Percentiles rank a stretch among this genome's conserved stretches.
phyloP scores from a whole-genome alignment of 2,888 invertebrate species.

The Drosophila emarginata region DNA sequence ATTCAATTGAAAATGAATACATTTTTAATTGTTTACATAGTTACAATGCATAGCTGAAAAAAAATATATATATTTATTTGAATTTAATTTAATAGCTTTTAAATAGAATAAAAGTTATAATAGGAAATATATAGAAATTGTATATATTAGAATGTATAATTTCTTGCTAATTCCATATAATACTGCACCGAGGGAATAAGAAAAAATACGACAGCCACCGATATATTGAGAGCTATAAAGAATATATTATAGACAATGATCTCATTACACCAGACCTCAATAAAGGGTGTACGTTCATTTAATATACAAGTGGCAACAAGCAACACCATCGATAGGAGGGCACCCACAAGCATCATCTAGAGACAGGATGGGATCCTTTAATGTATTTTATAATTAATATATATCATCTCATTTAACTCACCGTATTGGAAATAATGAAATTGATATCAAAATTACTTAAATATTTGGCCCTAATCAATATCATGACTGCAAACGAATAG shows the following conservation, averaged over 20 bases:
- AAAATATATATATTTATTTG: too few relatives aligned
- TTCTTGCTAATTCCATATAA: constrained; percentile 36
- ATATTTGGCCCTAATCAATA: constrained; percentile 56
- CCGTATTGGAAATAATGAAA: constrained; percentile 49
- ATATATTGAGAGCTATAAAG: constrained; percentile 48
- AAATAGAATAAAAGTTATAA: too few relatives aligned
- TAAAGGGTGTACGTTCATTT: constrained; percentile 43
- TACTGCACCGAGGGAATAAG: constrained; percentile 46
- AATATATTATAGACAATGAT: constrained; percentile 46
- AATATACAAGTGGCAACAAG: constrained; percentile 40
- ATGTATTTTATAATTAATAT: background rate
- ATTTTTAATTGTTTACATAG: too few relatives aligned
- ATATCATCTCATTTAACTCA: too few relatives aligned
- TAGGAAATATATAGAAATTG: too few relatives aligned
- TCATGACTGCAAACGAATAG: constrained; percentile 47
- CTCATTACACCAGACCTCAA: constrained; percentile 50
- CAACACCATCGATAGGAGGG: constrained; percentile 39
- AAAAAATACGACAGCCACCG: constrained; percentile 45
- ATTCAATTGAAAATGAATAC: too few relatives aligned
- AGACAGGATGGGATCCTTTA: background rate
- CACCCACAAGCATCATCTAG: constrained; percentile 55
- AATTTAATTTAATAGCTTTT: too few relatives aligned
- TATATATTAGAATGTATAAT: background rate
- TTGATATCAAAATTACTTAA: constrained; percentile 52
- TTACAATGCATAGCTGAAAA: too few relatives aligned